These are phyloP conservation scores for Porites cylindrica DNA, from an alignment of 92 coral and sea anemone genomes.

Conservation along the genomic window DNA sequence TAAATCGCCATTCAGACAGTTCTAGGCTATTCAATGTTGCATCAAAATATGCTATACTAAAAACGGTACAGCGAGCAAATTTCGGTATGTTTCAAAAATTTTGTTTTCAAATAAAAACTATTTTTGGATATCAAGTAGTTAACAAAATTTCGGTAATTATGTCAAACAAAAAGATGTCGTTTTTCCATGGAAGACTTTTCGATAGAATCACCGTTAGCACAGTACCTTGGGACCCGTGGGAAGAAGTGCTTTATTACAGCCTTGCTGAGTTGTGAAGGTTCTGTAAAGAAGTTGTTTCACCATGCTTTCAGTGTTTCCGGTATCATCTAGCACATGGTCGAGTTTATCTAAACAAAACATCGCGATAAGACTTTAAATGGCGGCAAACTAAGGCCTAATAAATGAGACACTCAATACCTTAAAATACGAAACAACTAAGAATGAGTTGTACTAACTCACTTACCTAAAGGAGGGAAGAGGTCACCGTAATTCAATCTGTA, in stretches of 20 bases:
- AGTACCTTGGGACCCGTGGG: constrained; percentile 13
- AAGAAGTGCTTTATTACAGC: neutral
- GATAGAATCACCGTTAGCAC: too few species aligned
- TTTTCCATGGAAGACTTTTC: too few species aligned
- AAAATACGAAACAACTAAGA: too few species aligned
- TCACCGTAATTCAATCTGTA: constrained; percentile 8
- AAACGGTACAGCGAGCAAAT: neutral
- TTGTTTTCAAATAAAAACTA: too few species aligned
- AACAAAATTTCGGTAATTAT: too few species aligned
- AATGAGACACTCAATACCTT: too few species aligned
- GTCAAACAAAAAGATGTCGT: too few species aligned
- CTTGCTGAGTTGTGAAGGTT: constrained; percentile 15
- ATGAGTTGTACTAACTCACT: neutral
- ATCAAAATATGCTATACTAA: too few species aligned
- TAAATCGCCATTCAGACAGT: neutral
- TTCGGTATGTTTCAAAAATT: too few species aligned
- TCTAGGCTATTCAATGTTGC: too few species aligned
- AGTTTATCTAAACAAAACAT: neutral
- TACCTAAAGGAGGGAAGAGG: constrained; percentile 9
- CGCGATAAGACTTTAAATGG: neutral
- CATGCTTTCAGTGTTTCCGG: constrained; percentile 18
- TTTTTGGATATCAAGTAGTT: too few species aligned
- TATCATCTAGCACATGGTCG: neutral
- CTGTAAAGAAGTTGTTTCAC: constrained; percentile 13
- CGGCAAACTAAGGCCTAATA: neutral